A percentile compares a stretch with the other conserved stretches of the same genome.
phyloP scores from a whole-genome alignment of 2,113 vertebrate genomes.

The Lipotes vexillifer region DNA sequence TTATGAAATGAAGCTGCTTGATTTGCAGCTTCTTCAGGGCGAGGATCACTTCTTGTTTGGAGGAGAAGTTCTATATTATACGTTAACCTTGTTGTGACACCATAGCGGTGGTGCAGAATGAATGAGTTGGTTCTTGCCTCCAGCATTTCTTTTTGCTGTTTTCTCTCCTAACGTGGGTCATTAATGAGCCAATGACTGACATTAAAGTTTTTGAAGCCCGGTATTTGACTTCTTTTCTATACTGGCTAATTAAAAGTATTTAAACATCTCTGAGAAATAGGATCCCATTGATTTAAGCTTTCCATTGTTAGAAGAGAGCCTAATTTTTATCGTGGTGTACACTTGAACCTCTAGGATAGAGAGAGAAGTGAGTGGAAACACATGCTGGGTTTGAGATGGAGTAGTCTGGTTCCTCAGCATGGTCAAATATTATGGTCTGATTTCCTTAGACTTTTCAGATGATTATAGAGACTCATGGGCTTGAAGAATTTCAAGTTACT shows the following conservation, averaged over 20 bases:
- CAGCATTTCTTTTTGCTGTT: neutral
- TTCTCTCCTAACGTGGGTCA: neutral
- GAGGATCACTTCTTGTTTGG: neutral
- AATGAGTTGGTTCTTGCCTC: neutral
- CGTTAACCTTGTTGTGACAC: neutral
- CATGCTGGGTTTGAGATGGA: neutral
- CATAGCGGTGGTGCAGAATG: neutral
- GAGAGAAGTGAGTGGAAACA: neutral
- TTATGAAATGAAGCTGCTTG: neutral
- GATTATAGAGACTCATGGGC: neutral
- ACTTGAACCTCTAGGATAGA: neutral
- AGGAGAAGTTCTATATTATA: neutral
- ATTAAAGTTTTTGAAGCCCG: neutral
- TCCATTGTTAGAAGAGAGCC: neutral
- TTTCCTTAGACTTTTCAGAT: neutral
- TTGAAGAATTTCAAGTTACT: neutral
- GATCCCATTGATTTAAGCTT: neutral
- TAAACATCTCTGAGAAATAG: neutral
- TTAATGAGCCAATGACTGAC: neutral
- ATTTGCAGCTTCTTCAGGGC: neutral
- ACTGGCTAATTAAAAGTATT: neutral
- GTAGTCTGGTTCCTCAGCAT: neutral
- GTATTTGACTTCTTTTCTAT: neutral
- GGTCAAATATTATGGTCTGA: neutral
- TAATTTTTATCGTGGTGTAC: slow-evolving; percentile 26